phyloP scores from a whole-genome alignment of 1,140 invertebrate species.

The Carposina sasakii region DNA sequence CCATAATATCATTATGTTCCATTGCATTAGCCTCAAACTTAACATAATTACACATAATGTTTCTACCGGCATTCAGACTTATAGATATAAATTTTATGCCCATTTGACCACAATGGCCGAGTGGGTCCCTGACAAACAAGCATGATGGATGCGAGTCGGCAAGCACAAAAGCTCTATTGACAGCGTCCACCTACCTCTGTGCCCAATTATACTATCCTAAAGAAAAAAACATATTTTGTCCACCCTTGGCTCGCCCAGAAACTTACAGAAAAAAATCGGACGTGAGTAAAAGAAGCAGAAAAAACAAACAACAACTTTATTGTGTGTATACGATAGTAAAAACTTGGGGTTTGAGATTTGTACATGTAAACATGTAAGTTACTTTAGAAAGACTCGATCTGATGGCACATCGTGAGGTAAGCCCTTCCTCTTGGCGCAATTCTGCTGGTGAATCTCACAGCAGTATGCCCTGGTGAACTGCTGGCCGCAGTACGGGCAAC shows the following conservation, averaged over 20 bases:
- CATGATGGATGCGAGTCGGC: slow-evolving; percentile 49
- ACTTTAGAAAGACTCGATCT: too few species aligned
- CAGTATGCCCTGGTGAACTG: slow-evolving; percentile 54
- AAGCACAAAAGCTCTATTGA: slow-evolving; percentile 46
- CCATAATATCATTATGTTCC: slow-evolving; percentile 36
- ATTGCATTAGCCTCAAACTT: slow-evolving; percentile 27
- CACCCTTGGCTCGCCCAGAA: slow-evolving; percentile 23
- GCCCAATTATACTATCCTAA: slow-evolving; percentile 44
- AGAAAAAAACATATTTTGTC: slow-evolving; percentile 33
- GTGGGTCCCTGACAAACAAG: slow-evolving; percentile 38
- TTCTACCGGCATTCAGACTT: slow-evolving; percentile 41
- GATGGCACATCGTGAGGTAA: slow-evolving; percentile 22
- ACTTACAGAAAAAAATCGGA: too few species aligned
- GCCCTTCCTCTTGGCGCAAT: slow-evolving; percentile 33
- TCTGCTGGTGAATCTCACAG: slow-evolving; percentile 52
- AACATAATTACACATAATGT: slow-evolving; percentile 47
- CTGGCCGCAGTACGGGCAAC: slow-evolving; percentile 46
- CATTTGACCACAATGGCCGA: slow-evolving; percentile 47
- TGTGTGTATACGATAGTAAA: background rate
- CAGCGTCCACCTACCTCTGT: slow-evolving; percentile 25
- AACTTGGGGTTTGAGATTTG: background rate
- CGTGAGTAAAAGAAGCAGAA: slow-evolving; percentile 14
- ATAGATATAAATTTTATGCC: slow-evolving; percentile 55
- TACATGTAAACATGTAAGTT: background rate
- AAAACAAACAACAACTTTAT: slow-evolving; percentile 2